Base-by-base conservation (phyloP, 2,888 invertebrate genomes). In the Dendrolimus pini region DNA sequence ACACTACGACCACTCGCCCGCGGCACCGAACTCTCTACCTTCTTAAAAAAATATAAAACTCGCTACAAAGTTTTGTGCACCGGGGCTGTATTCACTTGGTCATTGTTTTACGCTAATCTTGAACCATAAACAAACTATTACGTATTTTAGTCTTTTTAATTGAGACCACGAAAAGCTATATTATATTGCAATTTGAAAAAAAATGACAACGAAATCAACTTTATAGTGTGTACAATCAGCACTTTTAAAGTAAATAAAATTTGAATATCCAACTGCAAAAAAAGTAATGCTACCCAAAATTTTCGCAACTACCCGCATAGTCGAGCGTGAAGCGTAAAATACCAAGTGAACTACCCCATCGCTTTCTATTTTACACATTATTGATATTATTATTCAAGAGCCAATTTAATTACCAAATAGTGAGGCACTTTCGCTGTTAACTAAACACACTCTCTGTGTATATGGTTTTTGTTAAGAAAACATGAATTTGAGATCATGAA, bases 1-100 rank as follows among this genome's bases (percentile, higher is more conserved):
- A 80, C 80, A 81, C 80, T 0, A 74, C 74, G 69, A 57, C 62
- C 64, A 30, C 30, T 60, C 63, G 65, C 65, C 74, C 74, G 72
- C 77, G 75, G 71, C 74, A 70, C 78, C 73, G 73, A 76, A 75
- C 74, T 70, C 71, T 72, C 80, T 81, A 83, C 80, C 62, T 54
- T 63, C 78, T 82, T 82, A 85, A 83, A 86, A 87, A 85, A 77
- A 86, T 89, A 88, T 79, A 86, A 88, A 88, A 87, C 47, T 47
- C 80, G 82, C 85, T 86, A 83, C 47, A 30, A 30, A 30, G 47
- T 47, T 47, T 47, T 47, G 47, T 79, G 67, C 47, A 47, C 6
- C 9, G 12, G 47, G 47, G 47, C 47, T 30, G 9, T 47, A 47
- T 2, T 47, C 47, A 47, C 47, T 47, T 47, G 30, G 30, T 30